Evolutionary conservation across 2,888 invertebrate species (phyloP), one percentile per base, ranked within the genome.

Genomic region (Paralinhomoeus sp.): DNA sequence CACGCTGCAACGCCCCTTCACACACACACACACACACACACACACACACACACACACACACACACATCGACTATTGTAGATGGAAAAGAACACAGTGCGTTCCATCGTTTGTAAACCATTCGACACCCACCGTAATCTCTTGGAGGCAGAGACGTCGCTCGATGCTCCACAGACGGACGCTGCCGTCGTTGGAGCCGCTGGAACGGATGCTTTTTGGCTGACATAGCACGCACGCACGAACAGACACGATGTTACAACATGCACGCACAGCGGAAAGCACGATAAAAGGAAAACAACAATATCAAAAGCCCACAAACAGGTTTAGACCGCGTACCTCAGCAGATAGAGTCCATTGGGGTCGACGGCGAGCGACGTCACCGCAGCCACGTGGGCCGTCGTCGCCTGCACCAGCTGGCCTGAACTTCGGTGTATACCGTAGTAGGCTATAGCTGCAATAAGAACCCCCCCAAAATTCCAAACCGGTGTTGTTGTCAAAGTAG

Each of bases 331-430:
- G n/a, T n/a, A n/a, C n/a, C 91, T 91, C 57, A 97, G 73, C 62
- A 99, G 75, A 73, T 91, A 97, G 54, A 97, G 74, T 46, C 93
- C 93, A 71, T 91, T 87, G 50, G 91, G 87, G 73, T 97, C 97
- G 52, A 93, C 80, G 55, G 93, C 91, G 61, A 97, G 73, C 63
- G 87, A 83, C 53, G 97, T 93, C 49, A 99, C 91, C 44, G 89
- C 84, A 69, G 97, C 93, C 64, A 97, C 73, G 71, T 99, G 97
- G 50, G 97, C 93, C 53, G 93, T 89, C 84, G 97, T 91, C 51
- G 84, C 80, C 70, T 91, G 87, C 54, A 89, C 78, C 71, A 87
- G 74, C 65, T 83, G 80, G 33, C 91, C 93, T 57, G 78, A 75
- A 62, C 55, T 31, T 27, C 12, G 27, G n/a, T 15, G 9, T 31